Percentiles rank a stretch among this genome's conserved stretches.
These are phyloP conservation scores for Andricus grossulariae DNA, from an alignment of 1,140 invertebrate species.

Conservation along the genomic window DNA sequence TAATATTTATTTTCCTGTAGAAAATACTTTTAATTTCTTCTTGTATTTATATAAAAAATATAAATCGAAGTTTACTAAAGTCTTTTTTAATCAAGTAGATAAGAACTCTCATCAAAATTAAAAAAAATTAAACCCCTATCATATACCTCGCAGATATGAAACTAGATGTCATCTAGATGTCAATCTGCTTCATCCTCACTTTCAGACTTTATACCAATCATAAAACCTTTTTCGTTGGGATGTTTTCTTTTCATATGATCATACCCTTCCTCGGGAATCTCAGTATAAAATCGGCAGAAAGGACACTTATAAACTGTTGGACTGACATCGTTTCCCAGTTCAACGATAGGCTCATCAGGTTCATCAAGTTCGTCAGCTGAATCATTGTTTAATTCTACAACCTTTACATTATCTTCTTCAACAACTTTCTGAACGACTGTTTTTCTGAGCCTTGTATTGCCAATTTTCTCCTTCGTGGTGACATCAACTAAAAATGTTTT, in stretches of 20 bases:
- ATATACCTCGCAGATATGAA: background rate
- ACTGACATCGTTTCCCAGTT: background rate
- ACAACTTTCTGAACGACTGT: background rate
- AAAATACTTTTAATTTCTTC: no score
- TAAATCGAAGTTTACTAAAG: no score
- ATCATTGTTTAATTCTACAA: background rate
- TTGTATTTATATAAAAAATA: no score
- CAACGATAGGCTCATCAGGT: background rate
- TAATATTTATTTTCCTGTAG: no score
- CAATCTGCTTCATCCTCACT: background rate
- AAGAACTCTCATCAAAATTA: no score
- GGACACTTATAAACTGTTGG: background rate
- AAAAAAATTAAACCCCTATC: no score
- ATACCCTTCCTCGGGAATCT: background rate
- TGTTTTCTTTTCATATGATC: background rate
- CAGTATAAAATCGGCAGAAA: background rate
- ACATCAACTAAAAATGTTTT: conserved; percentile 23
- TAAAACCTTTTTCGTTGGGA: background rate
- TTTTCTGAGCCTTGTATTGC: background rate
- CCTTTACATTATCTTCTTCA: background rate
- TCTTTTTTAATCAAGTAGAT: no score
- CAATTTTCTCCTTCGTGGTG: background rate
- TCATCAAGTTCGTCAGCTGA: background rate
- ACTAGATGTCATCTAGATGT: background rate
- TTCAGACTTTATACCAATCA: background rate